Evolutionary conservation across 1,140 invertebrate species (phyloP), one percentile per base, ranked within the genome.

Genomic region (Bombus affinis): DNA sequence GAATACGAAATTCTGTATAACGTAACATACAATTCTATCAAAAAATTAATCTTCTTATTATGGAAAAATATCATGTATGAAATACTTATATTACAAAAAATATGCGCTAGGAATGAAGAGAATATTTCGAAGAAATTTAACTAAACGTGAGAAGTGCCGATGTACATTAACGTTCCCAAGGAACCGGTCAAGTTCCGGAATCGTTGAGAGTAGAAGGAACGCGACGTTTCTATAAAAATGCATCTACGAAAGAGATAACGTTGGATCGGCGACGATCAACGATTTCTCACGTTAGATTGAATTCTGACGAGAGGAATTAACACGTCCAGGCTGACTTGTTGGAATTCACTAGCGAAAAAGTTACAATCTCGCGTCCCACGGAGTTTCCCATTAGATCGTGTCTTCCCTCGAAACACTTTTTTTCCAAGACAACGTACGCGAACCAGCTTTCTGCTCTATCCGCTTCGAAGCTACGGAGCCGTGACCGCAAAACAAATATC

Each of bases 401-500:
- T 65, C 84, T 89, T 81, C 42, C 32, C 32, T 89, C 88, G 88
- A 77, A 89, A 89, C 62, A 79, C 39, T 86, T 89, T 85, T 88
- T 89, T 86, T 37, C 66, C 75, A 53, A 62, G 35, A 35, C 25
- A 71, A n/a, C 28, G 22, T 66, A 68, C 74, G 65, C 42, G 83
- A 83, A 65, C 81, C 71, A 81, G 80, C 83, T 89, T 85, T 78
- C 83, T 53, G 87, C 42, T 85, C 68, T 76, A 76, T 77, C 77
- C 76, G 65, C 86, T 28, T 15, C 44, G 81, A 22, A 37, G 87
- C 81, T 37, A 59, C 53, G 42, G 66, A 79, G 35, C 78, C 91
- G 90, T 90, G 90, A 92, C 82, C 90, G 83, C 90, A 91, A 91
- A 91, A 91, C 85, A 83, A 90, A 88, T 87, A 86, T 62, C 72